These are phyloP conservation scores for Novumbra hubbsi DNA, from an alignment of 2,797 vertebrate genomes.

Conservation along the genomic window DNA sequence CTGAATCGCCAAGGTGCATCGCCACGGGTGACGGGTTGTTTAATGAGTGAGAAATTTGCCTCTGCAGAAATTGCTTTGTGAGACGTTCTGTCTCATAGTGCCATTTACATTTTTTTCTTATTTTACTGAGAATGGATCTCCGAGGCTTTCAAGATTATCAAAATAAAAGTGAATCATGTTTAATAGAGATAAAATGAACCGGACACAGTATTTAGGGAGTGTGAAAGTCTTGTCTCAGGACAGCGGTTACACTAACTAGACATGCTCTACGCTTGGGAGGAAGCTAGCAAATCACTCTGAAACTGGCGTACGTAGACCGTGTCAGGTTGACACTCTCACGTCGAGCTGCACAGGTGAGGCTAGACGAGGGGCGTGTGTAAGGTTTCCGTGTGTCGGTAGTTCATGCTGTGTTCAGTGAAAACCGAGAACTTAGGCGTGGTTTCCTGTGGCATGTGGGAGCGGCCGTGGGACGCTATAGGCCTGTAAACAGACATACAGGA, in stretches of 20 bases:
- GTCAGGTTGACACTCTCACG: neutral
- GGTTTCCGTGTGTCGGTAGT: neutral
- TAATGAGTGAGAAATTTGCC: slow-evolving; percentile 50
- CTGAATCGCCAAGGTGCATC: slow-evolving; percentile 46
- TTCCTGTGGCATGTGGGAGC: neutral
- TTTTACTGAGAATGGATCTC: slow-evolving; percentile 6
- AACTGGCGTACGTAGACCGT: neutral
- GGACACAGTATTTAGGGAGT: neutral
- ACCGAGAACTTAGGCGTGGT: neutral
- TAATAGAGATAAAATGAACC: neutral
- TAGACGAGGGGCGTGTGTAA: neutral
- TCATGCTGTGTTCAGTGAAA: slow-evolving; percentile 12
- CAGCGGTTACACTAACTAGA: neutral
- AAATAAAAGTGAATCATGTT: neutral
- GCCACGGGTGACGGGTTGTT: slow-evolving; percentile 50
- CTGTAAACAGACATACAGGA: no score
- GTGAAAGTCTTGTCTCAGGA: neutral
- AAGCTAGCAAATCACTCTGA: neutral
- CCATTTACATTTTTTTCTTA: slow-evolving; percentile 17
- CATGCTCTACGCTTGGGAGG: neutral
- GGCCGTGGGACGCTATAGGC: neutral
- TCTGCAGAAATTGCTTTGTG: slow-evolving; percentile 36
- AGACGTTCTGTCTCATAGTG: slow-evolving; percentile 20
- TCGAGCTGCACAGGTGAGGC: neutral
- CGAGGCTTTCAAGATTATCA: slow-evolving; percentile 1